A percentile compares a stretch with the other conserved stretches of the same genome.
Evolutionary conservation across 2,888 invertebrate species (phyloP).

Genomic region (Hesperia comma): DNA sequence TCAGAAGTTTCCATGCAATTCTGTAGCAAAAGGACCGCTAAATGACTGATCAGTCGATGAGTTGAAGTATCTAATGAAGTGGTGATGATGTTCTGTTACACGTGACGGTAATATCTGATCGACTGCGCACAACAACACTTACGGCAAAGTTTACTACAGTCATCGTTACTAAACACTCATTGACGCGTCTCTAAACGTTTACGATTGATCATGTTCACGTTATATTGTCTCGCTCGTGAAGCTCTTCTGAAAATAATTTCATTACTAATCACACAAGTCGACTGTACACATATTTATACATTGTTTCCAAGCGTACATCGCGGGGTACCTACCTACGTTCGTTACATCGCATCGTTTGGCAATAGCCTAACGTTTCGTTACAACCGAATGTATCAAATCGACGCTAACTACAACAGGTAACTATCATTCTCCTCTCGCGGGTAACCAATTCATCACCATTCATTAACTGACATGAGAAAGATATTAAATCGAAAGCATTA

Average conservation of each 20-base stretch:
- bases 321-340: slow-evolving; percentile 24
- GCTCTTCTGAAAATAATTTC: slow-evolving; percentile 34
- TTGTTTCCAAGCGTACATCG: neutral
- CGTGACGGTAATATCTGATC: slow-evolving; percentile 5
- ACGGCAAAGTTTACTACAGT: slow-evolving; percentile 34
- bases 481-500: slow-evolving; percentile 22
- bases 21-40: slow-evolving; percentile 29
- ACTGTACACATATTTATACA: slow-evolving; percentile 14
- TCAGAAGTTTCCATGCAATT: slow-evolving; percentile 27
- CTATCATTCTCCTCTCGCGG: slow-evolving; percentile 2
- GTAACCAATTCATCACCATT: slow-evolving; percentile 33
- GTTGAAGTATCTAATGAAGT: slow-evolving; percentile 35
- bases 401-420: slow-evolving; percentile 6
- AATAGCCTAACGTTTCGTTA: slow-evolving; percentile 11
- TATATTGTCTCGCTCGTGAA: slow-evolving; percentile 17
- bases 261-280: neutral
- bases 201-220: slow-evolving; percentile 27
- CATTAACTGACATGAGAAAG: slow-evolving; percentile 24
- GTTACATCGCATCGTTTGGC: slow-evolving; percentile 12
- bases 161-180: slow-evolving; percentile 26
- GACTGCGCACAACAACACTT: slow-evolving; percentile 23
- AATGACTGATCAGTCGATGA: slow-evolving; percentile 34
- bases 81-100: slow-evolving; percentile 30
- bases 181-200: slow-evolving; percentile 24
- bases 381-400: neutral